These are phyloP conservation scores for Lycia hirtaria DNA, from an alignment of 2,888 invertebrate species.

Conservation along the genomic window DNA sequence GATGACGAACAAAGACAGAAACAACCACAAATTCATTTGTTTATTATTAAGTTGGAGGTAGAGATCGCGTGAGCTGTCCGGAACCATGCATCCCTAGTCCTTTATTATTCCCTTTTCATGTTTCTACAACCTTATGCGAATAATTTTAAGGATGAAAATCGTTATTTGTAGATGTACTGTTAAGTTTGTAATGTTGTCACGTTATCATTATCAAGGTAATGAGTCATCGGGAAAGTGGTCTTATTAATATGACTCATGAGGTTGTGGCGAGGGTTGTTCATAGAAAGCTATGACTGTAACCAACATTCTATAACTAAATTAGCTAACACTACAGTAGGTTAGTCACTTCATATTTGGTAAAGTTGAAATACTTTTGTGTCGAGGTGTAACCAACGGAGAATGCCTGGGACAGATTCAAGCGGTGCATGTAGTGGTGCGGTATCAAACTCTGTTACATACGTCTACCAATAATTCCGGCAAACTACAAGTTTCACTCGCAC, in stretches of 20 bases:
- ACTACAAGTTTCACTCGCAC: too few relatives aligned
- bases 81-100: constrained; percentile 53
- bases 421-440: too few relatives aligned
- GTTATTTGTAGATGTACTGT: constrained; percentile 5
- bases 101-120: constrained; percentile 22
- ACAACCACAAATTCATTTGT: constrained; percentile 64
- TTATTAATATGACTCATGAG: constrained; percentile 72
- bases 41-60: constrained; percentile 70
- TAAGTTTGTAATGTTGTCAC: constrained; percentile 47
- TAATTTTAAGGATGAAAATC: constrained; percentile 48
- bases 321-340: neutral
- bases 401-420: too few relatives aligned
- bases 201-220: constrained; percentile 74
- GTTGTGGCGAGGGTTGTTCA: constrained; percentile 40
- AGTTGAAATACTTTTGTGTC: too few relatives aligned
- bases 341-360: too few relatives aligned
- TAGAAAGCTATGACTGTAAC: constrained; percentile 37
- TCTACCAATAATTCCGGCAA: too few relatives aligned
- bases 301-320: constrained; percentile 13
- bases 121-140: constrained; percentile 37
- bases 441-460: too few relatives aligned
- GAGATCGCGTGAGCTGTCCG: constrained; percentile 70
- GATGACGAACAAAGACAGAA: constrained; percentile 51
- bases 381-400: too few relatives aligned
- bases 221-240: constrained; percentile 72